Base-by-base conservation (phyloP, 2,888 invertebrate genomes). In the Fabriciana adippe region DNA sequence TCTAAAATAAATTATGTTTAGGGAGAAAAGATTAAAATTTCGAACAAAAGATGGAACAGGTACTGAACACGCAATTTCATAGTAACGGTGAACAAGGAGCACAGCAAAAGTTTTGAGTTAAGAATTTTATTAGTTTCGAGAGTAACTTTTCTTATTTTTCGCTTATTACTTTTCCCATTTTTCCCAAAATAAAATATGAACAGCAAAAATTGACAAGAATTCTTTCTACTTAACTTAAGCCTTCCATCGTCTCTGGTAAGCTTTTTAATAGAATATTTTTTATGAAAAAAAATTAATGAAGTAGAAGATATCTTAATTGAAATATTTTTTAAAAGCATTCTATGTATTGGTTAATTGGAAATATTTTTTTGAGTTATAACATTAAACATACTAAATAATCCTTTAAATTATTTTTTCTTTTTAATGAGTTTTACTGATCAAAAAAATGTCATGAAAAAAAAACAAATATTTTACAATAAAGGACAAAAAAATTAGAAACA, bases 71-170 rank as follows among this genome's bases (percentile, higher is more conserved):
- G 71, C 65, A 71, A 61, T 67, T 67, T 68, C 66, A 55, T 68
- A 63, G 71, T 69, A 65, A 66, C 61, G 63, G 53, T 56, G 69
- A 69, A 67, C 71, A 71, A 71, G 72, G 63, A 68, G 68, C 68
- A 48, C 54, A 41, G 64, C 56, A 56, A 65, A 72, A 72, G 66
- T 74, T 74, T 72, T 71, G 68, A 72, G 72, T 74, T 69, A 68
- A 70, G 67, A 68, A 72, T 71, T 72, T 74, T 74, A 74, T 74
- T 70, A 71, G 73, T 72, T 74, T 71, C 63, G 57, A 71, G 55
- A 64, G 64, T 41, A 70, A 72, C 72, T 72, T 72, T 67, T 65
- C 64, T 71, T 72, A 66, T 72, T 71, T 69, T 61, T 67, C 71
- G 65, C 69, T 69, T 68, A 69, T 69, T 67, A 67, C 67, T 72